A percentile compares a stretch with the other conserved stretches of the same genome.
phyloP scores from a whole-genome alignment of 1,140 invertebrate species.

The Pseudomyrmex sp. region DNA sequence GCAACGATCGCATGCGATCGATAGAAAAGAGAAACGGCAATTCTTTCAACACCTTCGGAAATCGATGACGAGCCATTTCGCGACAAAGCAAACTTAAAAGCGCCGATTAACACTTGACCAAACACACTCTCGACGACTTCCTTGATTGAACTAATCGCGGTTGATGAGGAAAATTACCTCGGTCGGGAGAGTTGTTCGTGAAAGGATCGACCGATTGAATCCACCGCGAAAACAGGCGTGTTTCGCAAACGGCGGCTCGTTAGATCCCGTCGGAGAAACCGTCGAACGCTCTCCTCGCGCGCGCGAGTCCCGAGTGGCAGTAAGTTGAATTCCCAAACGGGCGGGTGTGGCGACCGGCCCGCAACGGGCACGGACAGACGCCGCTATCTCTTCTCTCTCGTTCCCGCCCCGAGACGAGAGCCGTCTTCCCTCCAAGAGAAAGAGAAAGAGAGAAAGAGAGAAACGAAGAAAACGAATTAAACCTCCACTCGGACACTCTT shows the following conservation, averaged over 20 bases:
- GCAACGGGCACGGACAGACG: slow-evolving; percentile 81
- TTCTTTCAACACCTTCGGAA: slow-evolving; percentile 14
- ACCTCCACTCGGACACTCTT: not conserved
- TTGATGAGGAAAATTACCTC: not conserved
- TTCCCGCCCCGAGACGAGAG: not conserved
- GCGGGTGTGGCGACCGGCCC: slow-evolving; percentile 85
- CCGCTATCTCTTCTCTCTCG: slow-evolving; percentile 68
- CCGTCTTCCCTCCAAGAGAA: not conserved
- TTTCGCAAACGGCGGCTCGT: slow-evolving; percentile 66
- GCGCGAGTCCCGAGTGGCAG: slow-evolving; percentile 74
- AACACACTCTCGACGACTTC: not conserved
- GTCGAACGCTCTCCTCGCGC: slow-evolving; percentile 62
- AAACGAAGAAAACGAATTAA: not conserved
- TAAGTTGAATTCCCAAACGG: slow-evolving; percentile 86
- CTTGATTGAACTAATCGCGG: not conserved
- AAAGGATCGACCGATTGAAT: slow-evolving; percentile 31
- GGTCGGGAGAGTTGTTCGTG: not conserved
- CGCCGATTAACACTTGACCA: not conserved
- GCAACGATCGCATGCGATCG: slow-evolving; percentile 36
- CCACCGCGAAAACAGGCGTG: slow-evolving; percentile 43
- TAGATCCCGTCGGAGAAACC: slow-evolving; percentile 69
- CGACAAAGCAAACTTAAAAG: not conserved
- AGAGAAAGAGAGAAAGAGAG: not conserved
- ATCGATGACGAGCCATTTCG: slow-evolving; percentile 33
- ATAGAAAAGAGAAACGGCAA: not conserved